Evolutionary conservation across 2,113 vertebrate genomes (phyloP).

Genomic region (Pterocles burchelli): DNA sequence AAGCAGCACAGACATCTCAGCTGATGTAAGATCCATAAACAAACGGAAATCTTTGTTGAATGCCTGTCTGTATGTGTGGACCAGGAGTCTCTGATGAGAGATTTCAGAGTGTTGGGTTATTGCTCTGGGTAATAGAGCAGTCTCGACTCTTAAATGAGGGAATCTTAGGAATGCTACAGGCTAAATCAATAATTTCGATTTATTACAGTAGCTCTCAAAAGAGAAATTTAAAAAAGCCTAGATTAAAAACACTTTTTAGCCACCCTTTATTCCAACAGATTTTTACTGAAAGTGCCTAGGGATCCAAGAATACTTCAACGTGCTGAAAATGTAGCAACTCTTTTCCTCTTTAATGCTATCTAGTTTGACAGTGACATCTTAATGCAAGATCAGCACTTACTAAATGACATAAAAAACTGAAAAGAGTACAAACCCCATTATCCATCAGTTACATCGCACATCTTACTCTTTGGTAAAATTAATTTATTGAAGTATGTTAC

Average conservation of each 20-base stretch:
- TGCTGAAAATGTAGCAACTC: conserved; percentile 25
- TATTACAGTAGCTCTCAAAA: conserved; percentile 53
- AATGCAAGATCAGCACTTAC: conserved; percentile 52
- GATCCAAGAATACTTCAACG: conserved; percentile 3
- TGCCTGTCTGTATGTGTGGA: not conserved
- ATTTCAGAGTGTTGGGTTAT: conserved; percentile 25
- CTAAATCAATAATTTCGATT: conserved; percentile 63
- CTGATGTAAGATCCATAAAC: not conserved
- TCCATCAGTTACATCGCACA: not conserved
- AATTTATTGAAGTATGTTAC: too few species aligned
- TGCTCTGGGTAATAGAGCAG: conserved; percentile 4
- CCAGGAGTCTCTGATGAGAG: conserved; percentile 7
- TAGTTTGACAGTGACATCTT: conserved; percentile 48
- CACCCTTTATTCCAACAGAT: conserved; percentile 59
- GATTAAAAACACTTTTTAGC: conserved; percentile 59
- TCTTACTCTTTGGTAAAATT: not conserved
- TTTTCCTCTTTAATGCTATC: conserved; percentile 5
- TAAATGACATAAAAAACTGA: conserved; percentile 26
- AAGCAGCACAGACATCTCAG: not conserved
- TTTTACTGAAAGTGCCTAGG: conserved; percentile 12
- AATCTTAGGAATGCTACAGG: not conserved
- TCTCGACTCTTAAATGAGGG: conserved; percentile 20
- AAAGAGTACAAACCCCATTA: not conserved
- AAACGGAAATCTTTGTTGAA: not conserved
- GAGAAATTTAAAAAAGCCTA: conserved; percentile 52